Base-by-base conservation (phyloP, 2,113 vertebrate genomes). In the Piprites chloris region DNA sequence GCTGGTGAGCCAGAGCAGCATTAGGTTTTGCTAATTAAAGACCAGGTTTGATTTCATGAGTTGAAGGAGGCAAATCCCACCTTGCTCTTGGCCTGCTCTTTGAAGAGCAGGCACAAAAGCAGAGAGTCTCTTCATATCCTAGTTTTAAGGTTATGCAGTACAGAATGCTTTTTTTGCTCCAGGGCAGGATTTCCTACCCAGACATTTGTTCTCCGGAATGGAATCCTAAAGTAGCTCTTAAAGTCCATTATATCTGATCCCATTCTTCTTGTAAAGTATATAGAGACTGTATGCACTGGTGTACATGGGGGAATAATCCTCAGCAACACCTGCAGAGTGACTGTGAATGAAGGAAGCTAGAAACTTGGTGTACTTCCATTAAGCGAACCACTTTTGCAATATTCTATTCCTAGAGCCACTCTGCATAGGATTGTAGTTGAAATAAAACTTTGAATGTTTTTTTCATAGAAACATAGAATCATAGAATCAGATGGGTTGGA, bases 21-120 rank as follows among this genome's bases (percentile, higher is more conserved):
- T 73, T 67, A 67, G 52, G 39, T 55, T 96, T 83, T 75, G 33
- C 72, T 78, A 68, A 94, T 96, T 93, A 88, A 85, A 88, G 66
- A 37, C 41, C 3, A 6, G 49, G 28, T 65, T 91, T 71, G 39
- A 79, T 87, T 82, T 89, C 42, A 42, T 14, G 56, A 89, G 9
- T 15, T 74, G 27, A 52, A 67, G 26, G 55, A 87, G 14, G 41
- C 22, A 50, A 92, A 59, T 76, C 18, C 42, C 63, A 9, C 26
- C 28, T 28, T 82, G 28, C 33, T 42, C 44, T 79, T 76, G 33
- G 9, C 21, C 23, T 67, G 59, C 33, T 85, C 19, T 56, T 44
- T 56, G 55, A 71, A 77, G 42, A 22, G 21, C n/a, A 49, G 42
- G 14, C 21, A 77, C 26, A 37, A 30, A 44, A 20, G 13, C n/a